phyloP scores from a whole-genome alignment of 2,113 vertebrate species.

The Tupaia chinensis region DNA sequence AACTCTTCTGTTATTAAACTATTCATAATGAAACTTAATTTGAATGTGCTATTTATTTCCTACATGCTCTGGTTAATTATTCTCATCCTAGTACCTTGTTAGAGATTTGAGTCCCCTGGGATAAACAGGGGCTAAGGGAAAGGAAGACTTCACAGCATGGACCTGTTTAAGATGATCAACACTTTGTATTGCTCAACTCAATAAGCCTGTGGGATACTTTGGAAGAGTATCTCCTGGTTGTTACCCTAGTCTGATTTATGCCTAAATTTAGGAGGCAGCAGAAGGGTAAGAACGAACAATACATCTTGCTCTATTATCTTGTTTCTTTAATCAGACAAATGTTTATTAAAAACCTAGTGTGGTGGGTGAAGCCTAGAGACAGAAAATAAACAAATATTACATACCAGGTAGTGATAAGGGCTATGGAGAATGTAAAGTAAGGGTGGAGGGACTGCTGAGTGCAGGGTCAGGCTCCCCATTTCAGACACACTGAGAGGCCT shows the following conservation, averaged over 20 bases:
- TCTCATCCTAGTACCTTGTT: neutral
- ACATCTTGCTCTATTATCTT: neutral
- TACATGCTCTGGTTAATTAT: neutral
- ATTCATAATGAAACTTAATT: neutral
- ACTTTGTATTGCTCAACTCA: neutral
- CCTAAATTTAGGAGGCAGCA: neutral
- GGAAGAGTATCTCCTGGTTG: neutral
- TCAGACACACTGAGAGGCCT: neutral
- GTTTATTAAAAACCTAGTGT: neutral
- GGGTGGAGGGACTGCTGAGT: neutral
- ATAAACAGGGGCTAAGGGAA: neutral
- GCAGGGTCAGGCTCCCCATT: neutral
- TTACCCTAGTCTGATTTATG: neutral
- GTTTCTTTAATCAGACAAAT: neutral
- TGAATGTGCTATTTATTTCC: neutral
- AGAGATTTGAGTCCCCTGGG: too few relatives aligned
- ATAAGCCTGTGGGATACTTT: neutral
- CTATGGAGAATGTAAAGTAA: neutral
- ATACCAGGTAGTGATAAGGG: neutral
- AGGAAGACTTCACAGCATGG: neutral
- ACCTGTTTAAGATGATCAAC: neutral
- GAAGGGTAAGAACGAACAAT: neutral
- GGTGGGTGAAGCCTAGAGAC: neutral
- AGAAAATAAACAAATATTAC: slow-evolving; percentile 24
- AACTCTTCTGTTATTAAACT: neutral